A percentile compares a stretch with the other conserved stretches of the same genome.
These are phyloP conservation scores for Drosophila equinoxialis DNA, from an alignment of 1,140 invertebrate genomes.

Conservation along the genomic window DNA sequence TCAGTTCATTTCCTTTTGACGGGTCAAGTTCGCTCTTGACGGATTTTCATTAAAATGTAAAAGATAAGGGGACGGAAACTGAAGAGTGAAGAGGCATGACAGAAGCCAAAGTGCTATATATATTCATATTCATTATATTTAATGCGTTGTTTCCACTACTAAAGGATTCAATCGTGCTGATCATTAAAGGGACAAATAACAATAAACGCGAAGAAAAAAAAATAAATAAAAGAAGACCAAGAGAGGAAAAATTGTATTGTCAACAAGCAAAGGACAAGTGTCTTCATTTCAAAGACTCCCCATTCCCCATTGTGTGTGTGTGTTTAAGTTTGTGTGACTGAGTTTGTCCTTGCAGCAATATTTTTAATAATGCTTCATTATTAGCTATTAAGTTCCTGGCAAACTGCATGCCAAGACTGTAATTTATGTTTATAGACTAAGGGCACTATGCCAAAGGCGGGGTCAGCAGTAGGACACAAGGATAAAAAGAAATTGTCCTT, in stretches of 20 bases:
- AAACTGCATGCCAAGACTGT: conserved; percentile 55
- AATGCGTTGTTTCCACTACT: conserved; percentile 10
- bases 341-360: conserved; percentile 27
- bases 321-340: conserved; percentile 12
- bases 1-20: conserved; percentile 1
- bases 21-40: conserved; percentile 12
- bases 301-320: background rate
- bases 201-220: background rate
- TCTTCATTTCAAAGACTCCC: background rate
- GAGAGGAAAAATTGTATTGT: conserved; percentile 32
- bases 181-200: conserved; percentile 9
- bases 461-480: background rate
- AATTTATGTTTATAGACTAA: conserved; percentile 29
- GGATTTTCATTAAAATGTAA: conserved; percentile 46
- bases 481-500: background rate
- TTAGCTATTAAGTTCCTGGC: conserved; percentile 58
- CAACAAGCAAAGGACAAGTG: conserved; percentile 28
- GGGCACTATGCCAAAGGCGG: background rate
- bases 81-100: background rate
- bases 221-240: background rate
- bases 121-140: conserved; percentile 38
- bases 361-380: conserved; percentile 67
- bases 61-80: conserved; percentile 20
- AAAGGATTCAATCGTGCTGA: conserved; percentile 19
- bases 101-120: too few species aligned